A percentile compares a stretch with the other conserved stretches of the same genome.
phyloP scores from a whole-genome alignment of 35 echinoderm and acorn worm genomes.

The Ophioderma brevispina region DNA sequence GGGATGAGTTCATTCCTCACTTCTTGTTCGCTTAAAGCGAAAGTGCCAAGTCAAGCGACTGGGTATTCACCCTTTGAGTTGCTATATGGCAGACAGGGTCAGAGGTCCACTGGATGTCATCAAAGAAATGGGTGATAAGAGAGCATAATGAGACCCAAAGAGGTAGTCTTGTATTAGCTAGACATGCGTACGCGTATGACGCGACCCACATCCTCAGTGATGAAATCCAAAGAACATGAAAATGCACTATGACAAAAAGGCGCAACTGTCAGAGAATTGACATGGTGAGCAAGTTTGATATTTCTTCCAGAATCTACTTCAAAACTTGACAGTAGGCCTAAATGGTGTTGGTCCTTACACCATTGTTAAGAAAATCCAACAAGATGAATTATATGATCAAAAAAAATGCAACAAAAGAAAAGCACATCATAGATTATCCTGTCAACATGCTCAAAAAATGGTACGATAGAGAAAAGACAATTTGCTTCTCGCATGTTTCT shows the following conservation, averaged over 20 bases:
- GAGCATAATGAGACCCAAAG: background rate
- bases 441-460: background rate
- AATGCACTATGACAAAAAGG: background rate
- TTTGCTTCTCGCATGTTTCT: no score
- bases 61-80: constrained; percentile 20
- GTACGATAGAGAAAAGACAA: background rate
- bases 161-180: background rate
- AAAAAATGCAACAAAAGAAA: background rate
- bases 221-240: background rate
- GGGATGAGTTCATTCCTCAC: constrained; percentile 7
- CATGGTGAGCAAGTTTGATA: background rate
- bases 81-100: background rate
- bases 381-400: background rate
- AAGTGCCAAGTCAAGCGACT: background rate
- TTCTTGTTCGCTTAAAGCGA: constrained; percentile 36
- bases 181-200: background rate
- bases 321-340: background rate
- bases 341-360: background rate
- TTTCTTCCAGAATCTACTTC: background rate
- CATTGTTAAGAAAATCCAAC: background rate
- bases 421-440: background rate
- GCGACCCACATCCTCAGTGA: background rate
- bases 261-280: background rate
- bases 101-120: background rate
- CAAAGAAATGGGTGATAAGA: background rate